phyloP scores from a whole-genome alignment of 2,797 vertebrate species.

The Cryptoprocta ferox region DNA sequence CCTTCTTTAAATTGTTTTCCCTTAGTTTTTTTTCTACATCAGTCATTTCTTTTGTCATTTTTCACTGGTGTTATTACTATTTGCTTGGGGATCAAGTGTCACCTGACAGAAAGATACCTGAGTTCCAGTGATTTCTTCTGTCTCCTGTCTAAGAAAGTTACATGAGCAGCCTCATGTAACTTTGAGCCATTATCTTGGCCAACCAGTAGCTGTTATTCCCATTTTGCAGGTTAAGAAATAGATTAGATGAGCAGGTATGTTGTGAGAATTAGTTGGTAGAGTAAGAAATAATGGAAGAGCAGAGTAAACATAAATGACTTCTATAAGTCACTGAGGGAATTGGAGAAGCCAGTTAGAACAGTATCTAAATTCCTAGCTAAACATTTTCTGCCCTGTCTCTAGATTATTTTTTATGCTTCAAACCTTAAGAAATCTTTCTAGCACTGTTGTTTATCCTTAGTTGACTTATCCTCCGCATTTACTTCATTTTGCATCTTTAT shows the following conservation, averaged over 20 bases:
- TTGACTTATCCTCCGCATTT: not conserved
- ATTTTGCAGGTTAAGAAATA: conserved; percentile 10
- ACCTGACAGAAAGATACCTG: not conserved
- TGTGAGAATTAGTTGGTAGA: not conserved
- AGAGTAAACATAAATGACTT: not conserved
- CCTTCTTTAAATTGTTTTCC: not conserved
- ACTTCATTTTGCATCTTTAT: conserved; percentile 18
- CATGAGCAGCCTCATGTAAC: not conserved
- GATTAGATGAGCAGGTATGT: not conserved
- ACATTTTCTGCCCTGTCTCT: not conserved
- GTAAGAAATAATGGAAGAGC: not conserved
- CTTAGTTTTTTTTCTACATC: not conserved
- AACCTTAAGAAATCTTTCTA: conserved; percentile 8
- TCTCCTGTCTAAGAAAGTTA: not conserved
- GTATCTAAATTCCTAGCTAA: not conserved
- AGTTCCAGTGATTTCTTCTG: not conserved
- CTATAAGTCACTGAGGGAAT: not conserved
- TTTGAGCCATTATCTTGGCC: not conserved
- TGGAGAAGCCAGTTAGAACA: not conserved
- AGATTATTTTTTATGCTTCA: not conserved
- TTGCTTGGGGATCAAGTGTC: not conserved
- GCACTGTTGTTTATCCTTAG: not conserved
- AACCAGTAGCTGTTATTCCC: not conserved
- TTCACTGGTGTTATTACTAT: not conserved
- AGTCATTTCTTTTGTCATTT: conserved; percentile 9